Evolutionary conservation across 2,888 invertebrate species (phyloP).

Genomic region (Blera fallax): DNA sequence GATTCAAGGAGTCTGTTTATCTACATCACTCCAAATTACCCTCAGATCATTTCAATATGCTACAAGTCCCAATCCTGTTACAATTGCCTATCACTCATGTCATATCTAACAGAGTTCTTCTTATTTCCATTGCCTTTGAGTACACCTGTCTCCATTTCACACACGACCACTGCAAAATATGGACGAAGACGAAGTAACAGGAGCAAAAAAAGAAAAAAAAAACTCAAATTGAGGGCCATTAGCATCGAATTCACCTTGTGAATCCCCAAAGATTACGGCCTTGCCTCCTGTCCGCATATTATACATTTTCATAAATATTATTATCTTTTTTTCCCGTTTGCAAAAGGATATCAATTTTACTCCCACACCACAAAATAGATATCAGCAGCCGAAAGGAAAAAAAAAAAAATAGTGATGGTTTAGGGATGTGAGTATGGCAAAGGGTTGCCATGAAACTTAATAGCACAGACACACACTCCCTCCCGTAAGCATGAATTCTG

Average conservation of each 20-base stretch:
- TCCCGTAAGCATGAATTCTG: conserved; percentile 17
- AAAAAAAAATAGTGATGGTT: conserved; percentile 10
- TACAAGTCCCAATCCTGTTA: conserved; percentile 26
- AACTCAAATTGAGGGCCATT: conserved; percentile 62
- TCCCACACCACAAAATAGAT: conserved; percentile 4
- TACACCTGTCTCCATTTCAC: conserved; percentile 26
- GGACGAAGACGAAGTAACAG: background rate
- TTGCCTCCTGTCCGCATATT: conserved; percentile 36
- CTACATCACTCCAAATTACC: conserved; percentile 22
- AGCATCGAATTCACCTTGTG: conserved; percentile 63
- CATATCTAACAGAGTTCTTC: background rate
- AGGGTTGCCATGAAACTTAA: conserved; percentile 42
- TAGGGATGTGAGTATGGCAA: background rate
- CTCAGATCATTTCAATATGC: conserved; percentile 21
- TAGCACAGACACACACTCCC: background rate
- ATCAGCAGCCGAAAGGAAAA: background rate
- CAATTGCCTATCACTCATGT: conserved; percentile 34
- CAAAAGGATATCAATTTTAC: conserved; percentile 63
- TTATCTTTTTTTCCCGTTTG: conserved; percentile 40
- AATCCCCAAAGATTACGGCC: conserved; percentile 57
- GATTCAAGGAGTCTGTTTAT: background rate
- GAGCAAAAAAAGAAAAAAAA: conserved; percentile 9
- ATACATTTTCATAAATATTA: conserved; percentile 65
- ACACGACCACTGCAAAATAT: background rate
- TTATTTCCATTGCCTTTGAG: conserved; percentile 9